These are phyloP conservation scores for Sarcophaga rosellei DNA, from an alignment of 2,888 invertebrate genomes.

Conservation along the genomic window DNA sequence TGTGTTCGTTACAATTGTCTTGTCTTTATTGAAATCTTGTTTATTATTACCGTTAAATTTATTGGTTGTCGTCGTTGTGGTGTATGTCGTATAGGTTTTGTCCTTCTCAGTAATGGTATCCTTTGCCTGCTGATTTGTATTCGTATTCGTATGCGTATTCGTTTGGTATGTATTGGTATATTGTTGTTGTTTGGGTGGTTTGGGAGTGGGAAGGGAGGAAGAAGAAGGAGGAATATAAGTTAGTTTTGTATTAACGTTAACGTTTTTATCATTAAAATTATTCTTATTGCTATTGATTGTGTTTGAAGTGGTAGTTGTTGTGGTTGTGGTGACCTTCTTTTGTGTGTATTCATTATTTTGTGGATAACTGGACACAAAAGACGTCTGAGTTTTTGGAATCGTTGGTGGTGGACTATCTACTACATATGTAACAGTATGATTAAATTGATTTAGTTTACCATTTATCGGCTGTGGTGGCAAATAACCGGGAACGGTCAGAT, in stretches of 20 bases:
- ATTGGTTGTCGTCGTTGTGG: slow-evolving; percentile 72
- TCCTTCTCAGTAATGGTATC: slow-evolving; percentile 76
- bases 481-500: slow-evolving; percentile 77
- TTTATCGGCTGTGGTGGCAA: slow-evolving; percentile 82
- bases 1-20: slow-evolving; percentile 48
- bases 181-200: slow-evolving; percentile 66
- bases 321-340: slow-evolving; percentile 73
- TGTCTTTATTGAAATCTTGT: slow-evolving; percentile 74
- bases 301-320: slow-evolving; percentile 68
- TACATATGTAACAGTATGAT: slow-evolving; percentile 73
- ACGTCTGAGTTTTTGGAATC: slow-evolving; percentile 68
- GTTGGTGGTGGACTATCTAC: slow-evolving; percentile 71
- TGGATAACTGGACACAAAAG: slow-evolving; percentile 75
- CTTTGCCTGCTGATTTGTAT: slow-evolving; percentile 65
- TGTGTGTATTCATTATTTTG: slow-evolving; percentile 74
- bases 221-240: slow-evolving; percentile 78
- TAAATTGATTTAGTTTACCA: slow-evolving; percentile 81
- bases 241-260: slow-evolving; percentile 71
- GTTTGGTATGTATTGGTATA: slow-evolving; percentile 39
- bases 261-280: slow-evolving; percentile 63
- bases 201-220: slow-evolving; percentile 68
- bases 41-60: slow-evolving; percentile 73
- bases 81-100: slow-evolving; percentile 73
- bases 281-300: slow-evolving; percentile 66
- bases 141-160: slow-evolving; percentile 56